Evolutionary conservation across 2,888 invertebrate genomes (phyloP), one percentile per base, ranked within the genome.

Genomic region (Onchidella celtica): DNA sequence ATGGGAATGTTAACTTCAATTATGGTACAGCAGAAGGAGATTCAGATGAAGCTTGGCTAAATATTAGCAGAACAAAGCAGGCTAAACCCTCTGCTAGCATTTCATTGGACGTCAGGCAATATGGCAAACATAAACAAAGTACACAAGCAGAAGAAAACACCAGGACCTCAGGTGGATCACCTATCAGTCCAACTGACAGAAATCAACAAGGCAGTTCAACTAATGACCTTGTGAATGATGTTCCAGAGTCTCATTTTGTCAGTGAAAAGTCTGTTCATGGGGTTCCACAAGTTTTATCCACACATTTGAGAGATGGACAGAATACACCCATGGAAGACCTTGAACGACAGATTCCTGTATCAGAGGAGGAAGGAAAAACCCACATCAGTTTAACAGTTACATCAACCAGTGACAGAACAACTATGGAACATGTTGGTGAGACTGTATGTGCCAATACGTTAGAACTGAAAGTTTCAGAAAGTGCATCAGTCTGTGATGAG

Each of bases 1-100:
- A 94, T 89, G 92, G 93, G 3, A 92, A 88, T 88, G 94, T 94
- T 11, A 91, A 93, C n/a, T 93, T 91, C 86, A 91, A 94, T 81
- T 94, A 94, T 87, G 89, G 88, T 9, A 77, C 63, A 32, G 55
- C 38, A 72, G 40, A 6, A 47, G n/a, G n/a, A n/a, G 34, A 4
- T 80, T 78, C 6, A 40, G 61, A 69, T 38, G 14, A 34, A 3
- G 0, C 57, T 29, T 36, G 38, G 11, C 14, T 1, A 55, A 6
- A 3, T 34, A 34, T 32, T 24, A 9, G 1, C 32, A 29, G 21
- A 32, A 11, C 1, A 0, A 61, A 24, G 9, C 61, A 38, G 24
- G 1, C 11, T 61, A 27, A 17, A 61, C 65, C 17, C 17, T 65
- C 11, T 3, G 6, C 17, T 17, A 65, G 29, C 3, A 24, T 29